phyloP scores from a whole-genome alignment of 2,113 vertebrate species.

The Erinaceus europaeus region DNA sequence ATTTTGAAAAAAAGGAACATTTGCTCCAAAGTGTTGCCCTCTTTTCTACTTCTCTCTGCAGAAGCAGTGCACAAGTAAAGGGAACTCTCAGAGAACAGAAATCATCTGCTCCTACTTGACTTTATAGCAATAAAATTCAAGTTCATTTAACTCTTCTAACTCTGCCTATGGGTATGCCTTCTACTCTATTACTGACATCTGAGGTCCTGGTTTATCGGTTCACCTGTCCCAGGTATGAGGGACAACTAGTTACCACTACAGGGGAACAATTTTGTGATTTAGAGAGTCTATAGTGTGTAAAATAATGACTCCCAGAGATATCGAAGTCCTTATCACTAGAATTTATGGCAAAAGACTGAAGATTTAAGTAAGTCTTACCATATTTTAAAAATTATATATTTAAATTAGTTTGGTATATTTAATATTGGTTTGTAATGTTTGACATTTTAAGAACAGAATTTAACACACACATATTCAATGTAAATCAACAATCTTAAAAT shows the following conservation, averaged over 20 bases:
- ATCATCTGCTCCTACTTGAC: not conserved
- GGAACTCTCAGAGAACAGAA: not conserved
- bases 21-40: not conserved
- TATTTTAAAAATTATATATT: too few relatives aligned
- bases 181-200: not conserved
- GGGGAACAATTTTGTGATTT: not conserved
- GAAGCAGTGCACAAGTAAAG: not conserved
- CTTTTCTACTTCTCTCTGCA: not conserved
- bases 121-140: conserved; percentile 3
- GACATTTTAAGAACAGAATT: too few relatives aligned
- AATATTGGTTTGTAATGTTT: too few relatives aligned
- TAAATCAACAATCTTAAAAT: not conserved
- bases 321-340: not conserved
- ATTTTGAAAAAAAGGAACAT: not conserved
- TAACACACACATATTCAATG: too few relatives aligned
- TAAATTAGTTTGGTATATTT: too few relatives aligned
- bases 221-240: not conserved
- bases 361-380: too few relatives aligned
- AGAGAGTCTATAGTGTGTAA: not conserved
- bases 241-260: not conserved
- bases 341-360: too few relatives aligned
- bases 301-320: not conserved
- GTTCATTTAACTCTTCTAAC: conserved; percentile 7
- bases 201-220: not conserved
- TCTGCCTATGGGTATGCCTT: not conserved